Evolutionary conservation across 2,113 vertebrate genomes (phyloP).

Genomic region (Pelobates fuscus): DNA sequence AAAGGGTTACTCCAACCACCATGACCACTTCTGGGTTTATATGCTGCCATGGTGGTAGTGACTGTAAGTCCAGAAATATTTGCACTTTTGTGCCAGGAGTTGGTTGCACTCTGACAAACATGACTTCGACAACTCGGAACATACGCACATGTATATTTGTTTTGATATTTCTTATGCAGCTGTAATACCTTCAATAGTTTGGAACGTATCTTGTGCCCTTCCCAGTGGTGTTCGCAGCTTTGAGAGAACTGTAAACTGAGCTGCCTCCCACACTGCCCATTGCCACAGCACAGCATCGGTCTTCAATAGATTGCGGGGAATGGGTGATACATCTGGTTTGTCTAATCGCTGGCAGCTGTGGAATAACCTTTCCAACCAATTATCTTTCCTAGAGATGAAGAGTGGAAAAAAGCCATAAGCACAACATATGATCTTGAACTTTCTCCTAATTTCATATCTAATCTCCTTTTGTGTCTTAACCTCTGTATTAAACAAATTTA

Average conservation of each 20-base stretch:
- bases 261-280: conserved; percentile 98
- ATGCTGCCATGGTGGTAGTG: too few relatives aligned
- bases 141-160: too few relatives aligned
- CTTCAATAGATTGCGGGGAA: conserved; percentile 85
- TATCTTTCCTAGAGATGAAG: conserved; percentile 81
- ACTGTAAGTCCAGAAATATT: too few relatives aligned
- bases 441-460: too few relatives aligned
- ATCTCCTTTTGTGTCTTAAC: conserved; percentile 54
- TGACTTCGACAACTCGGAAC: too few relatives aligned
- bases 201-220: conserved; percentile 96
- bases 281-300: conserved; percentile 95
- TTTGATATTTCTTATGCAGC: too few relatives aligned
- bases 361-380: conserved; percentile 94
- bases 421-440: accelerated
- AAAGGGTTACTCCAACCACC: too few relatives aligned
- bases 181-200: conserved; percentile 96
- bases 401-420: too few relatives aligned
- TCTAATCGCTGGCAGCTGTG: conserved; percentile 94
- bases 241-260: conserved; percentile 95
- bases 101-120: too few relatives aligned
- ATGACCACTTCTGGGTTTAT: too few relatives aligned
- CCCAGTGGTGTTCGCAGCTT: conserved; percentile 93
- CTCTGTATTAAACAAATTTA: not conserved
- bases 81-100: too few relatives aligned
- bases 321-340: conserved; percentile 77